A percentile compares a stretch with the other conserved stretches of the same genome.
phyloP scores from a whole-genome alignment of 2,113 vertebrate species.

The Tyto alba region DNA sequence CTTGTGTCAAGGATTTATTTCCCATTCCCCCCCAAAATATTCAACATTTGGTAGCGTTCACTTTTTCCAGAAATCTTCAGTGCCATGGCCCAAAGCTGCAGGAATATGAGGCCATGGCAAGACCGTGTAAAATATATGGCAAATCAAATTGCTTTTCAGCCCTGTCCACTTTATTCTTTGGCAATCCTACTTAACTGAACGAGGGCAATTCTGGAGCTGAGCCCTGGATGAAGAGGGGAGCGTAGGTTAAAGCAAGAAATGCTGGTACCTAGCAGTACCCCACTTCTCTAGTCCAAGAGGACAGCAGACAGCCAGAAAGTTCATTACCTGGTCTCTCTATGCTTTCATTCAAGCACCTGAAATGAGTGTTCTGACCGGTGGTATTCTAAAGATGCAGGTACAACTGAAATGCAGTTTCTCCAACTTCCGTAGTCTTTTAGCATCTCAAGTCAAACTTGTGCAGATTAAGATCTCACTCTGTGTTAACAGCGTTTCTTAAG shows the following conservation, averaged over 20 bases:
- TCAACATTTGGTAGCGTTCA: not conserved
- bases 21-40: not conserved
- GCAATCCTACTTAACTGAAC: not conserved
- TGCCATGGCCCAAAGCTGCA: not conserved
- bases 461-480: not conserved
- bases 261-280: not conserved
- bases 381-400: not conserved
- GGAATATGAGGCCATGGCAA: not conserved
- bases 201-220: not conserved
- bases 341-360: not conserved
- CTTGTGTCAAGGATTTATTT: not conserved
- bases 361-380: not conserved
- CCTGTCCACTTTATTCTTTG: not conserved
- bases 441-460: not conserved
- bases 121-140: not conserved
- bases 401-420: not conserved
- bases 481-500: not conserved
- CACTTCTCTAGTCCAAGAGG: not conserved
- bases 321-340: no score
- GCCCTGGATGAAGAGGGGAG: not conserved
- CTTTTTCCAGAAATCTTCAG: not conserved
- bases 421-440: not conserved
- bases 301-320: not conserved
- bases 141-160: not conserved
- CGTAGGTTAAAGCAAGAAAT: not conserved